These are phyloP conservation scores for Toxotes chatareus DNA, from an alignment of 2,113 vertebrate genomes.

Conservation along the genomic window DNA sequence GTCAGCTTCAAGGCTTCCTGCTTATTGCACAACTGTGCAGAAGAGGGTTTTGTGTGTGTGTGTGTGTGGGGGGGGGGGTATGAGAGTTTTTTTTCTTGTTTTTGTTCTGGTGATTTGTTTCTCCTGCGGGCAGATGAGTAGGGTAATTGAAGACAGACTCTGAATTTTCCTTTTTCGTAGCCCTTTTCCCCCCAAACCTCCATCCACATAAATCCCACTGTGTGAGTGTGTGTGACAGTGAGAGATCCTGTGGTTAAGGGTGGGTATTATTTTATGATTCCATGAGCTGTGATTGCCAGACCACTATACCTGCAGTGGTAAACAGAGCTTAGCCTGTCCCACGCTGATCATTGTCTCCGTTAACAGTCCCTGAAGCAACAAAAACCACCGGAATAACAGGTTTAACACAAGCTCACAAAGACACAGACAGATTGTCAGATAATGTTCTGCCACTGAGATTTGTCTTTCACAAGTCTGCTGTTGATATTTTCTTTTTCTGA, in stretches of 20 bases:
- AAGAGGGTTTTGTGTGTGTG: constrained; percentile 30
- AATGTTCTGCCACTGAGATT: constrained; percentile 34
- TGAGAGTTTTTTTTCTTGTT: neutral
- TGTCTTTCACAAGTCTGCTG: constrained; percentile 15
- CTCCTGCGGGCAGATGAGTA: constrained; percentile 22
- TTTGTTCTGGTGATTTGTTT: constrained; percentile 3
- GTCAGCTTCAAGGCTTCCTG: constrained; percentile 69
- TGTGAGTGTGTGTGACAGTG: constrained; percentile 6
- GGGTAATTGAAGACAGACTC: neutral
- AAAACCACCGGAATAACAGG: constrained; percentile 66
- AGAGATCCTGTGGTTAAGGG: neutral
- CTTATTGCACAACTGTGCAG: constrained; percentile 64
- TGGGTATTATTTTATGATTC: constrained; percentile 8
- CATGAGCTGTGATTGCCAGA: constrained; percentile 3
- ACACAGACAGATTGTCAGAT: constrained; percentile 60
- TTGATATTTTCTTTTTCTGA: constrained; percentile 40
- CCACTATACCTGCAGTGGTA: constrained; percentile 30
- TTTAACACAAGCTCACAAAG: constrained; percentile 45
- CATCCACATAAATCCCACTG: neutral
- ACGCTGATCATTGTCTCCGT: constrained; percentile 47
- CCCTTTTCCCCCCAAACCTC: neutral
- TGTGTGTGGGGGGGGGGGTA: constrained; percentile 33
- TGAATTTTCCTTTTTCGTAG: neutral
- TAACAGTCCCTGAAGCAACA: constrained; percentile 39
- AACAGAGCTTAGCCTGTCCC: constrained; percentile 37